phyloP scores from a whole-genome alignment of 2,797 vertebrate genomes.

The Adelosebastes latens region DNA sequence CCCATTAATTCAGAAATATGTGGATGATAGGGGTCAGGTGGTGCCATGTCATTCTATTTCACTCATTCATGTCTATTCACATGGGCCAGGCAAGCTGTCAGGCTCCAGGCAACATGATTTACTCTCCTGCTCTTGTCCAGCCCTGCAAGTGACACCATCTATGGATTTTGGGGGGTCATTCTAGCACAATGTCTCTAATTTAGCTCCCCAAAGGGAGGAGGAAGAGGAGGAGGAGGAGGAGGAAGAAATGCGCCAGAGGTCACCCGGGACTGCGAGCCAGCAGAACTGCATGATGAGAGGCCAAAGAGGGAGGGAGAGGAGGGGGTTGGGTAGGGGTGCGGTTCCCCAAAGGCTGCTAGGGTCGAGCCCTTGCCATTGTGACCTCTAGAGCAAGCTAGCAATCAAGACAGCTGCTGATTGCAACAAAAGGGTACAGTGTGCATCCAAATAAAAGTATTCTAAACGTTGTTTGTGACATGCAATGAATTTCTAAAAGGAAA shows the following conservation, averaged over 20 bases:
- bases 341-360: conserved; percentile 85
- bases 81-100: conserved; percentile 58
- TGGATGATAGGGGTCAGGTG: conserved; percentile 68
- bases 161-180: conserved; percentile 85
- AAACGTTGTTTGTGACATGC: not conserved
- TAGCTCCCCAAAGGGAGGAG: conserved; percentile 80
- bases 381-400: conserved; percentile 78
- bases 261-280: conserved; percentile 75
- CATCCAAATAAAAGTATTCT: not conserved
- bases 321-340: conserved; percentile 79
- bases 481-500: not conserved
- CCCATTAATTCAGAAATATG: conserved; percentile 51
- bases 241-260: conserved; percentile 83
- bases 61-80: conserved; percentile 52
- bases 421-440: conserved; percentile 52
- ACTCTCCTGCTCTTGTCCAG: conserved; percentile 68
- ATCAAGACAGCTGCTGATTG: conserved; percentile 72
- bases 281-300: conserved; percentile 59
- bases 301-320: conserved; percentile 34
- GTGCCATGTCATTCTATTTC: conserved; percentile 64
- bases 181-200: conserved; percentile 86
- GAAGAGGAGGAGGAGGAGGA: conserved; percentile 59
- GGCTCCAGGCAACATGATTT: conserved; percentile 72
- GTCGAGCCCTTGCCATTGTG: conserved; percentile 83
- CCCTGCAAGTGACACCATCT: conserved; percentile 76